Evolutionary conservation across 1,140 invertebrate genomes (phyloP).

Genomic region (Drosophila neocordata): DNA sequence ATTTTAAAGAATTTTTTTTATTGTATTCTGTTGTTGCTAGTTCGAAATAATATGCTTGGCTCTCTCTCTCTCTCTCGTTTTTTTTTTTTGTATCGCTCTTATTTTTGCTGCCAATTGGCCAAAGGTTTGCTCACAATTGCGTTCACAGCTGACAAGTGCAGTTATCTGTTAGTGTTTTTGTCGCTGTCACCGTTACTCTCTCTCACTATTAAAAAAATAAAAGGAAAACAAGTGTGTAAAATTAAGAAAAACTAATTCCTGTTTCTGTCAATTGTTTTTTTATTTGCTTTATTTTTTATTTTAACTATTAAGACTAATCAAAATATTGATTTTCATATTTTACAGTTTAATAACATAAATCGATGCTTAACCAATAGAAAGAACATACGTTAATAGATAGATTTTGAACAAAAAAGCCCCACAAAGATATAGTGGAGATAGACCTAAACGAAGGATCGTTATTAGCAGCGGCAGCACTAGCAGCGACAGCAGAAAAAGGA

Average conservation of each 20-base stretch:
- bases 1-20: conserved; percentile 15
- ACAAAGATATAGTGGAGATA: conserved; percentile 1
- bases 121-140: conserved; percentile 11
- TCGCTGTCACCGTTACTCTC: conserved; percentile 7
- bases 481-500: not conserved
- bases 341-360: conserved; percentile 24
- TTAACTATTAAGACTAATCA: conserved; percentile 37
- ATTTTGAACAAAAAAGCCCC: not conserved
- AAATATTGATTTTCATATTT: conserved; percentile 48
- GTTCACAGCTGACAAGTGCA: conserved; percentile 55
- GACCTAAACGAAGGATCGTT: not conserved
- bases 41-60: conserved; percentile 16
- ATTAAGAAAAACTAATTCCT: not conserved
- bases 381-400: conserved; percentile 11
- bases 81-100: conserved; percentile 19
- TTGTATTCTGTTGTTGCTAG: conserved; percentile 23
- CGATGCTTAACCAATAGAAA: conserved; percentile 40
- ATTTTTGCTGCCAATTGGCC: conserved; percentile 29
- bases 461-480: not conserved
- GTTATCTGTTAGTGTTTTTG: conserved; percentile 26
- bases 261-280: conserved; percentile 8
- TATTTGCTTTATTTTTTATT: not conserved
- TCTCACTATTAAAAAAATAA: not conserved
- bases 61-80: conserved; percentile 10
- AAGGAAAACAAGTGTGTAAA: not conserved